Evolutionary conservation across 1,140 invertebrate genomes (phyloP), one percentile per base, ranked within the genome.

Genomic region (Macrostomum lignano): DNA sequence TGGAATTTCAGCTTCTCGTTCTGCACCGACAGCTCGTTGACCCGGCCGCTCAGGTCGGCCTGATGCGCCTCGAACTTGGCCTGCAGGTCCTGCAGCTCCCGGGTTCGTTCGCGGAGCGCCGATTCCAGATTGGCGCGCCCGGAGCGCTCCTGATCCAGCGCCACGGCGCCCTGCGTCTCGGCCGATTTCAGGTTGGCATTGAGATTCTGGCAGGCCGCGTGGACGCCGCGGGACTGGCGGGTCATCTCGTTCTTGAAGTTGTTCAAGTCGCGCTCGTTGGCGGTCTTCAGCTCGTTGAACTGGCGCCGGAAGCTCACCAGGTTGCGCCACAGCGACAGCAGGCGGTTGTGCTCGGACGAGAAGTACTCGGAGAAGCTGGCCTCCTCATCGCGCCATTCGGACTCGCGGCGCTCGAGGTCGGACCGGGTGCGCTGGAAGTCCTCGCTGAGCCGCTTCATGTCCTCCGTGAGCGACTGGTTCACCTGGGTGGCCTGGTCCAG

Each of bases 351-450:
- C 30, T 57, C 51, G 19, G 46, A 42, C 33, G 45, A 48, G 41
- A 79, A 88, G 57, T 84, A 86, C 45, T 84, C 76, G 47, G 81
- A 84, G 53, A 84, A 86, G 1, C 74, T 73, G 65, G 72, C 49
- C 17, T 84, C 79, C 49, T 86, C 79, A 48, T 82, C 74, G 44
- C 77, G 75, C 74, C 78, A 86, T 49, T 84, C 75, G 44, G 76
- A 70, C 59, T 86, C 78, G 51, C 79, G 79, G 11, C 70, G 63
- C 10, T 71, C 59, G 61, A 84, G 69, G 55, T 86, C 77, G 47
- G 81, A 74, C 2, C 76, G 59, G 28, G 82, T 60, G 20, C 67
- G 60, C 42, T 81, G 74, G 73, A 75, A 86, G 46, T 88, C 78
- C 42, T 69, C 71, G 20, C 75, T 78, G 25, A 86, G 54, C 48